phyloP scores from a whole-genome alignment of 2,888 invertebrate genomes.

The Perithous albicinctus region DNA sequence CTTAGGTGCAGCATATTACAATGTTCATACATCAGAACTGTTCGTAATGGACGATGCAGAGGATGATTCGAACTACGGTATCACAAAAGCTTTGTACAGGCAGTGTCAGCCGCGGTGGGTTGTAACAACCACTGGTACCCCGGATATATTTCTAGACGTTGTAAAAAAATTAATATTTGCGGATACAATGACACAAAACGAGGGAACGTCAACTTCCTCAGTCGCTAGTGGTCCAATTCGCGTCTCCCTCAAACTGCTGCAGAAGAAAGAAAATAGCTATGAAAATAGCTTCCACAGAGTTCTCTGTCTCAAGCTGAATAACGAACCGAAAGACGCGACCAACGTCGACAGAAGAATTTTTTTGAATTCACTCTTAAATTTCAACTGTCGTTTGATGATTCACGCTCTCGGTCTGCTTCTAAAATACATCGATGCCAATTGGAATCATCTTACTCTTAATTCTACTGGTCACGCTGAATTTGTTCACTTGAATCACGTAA shows the following conservation, averaged over 20 bases:
- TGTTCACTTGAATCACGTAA: constrained; percentile 86
- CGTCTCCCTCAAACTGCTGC: constrained; percentile 86
- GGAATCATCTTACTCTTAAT: constrained; percentile 86
- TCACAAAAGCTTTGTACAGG: constrained; percentile 87
- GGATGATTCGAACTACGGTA: constrained; percentile 87
- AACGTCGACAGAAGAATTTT: constrained; percentile 87
- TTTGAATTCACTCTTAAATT: constrained; percentile 88
- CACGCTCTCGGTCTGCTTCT: constrained; percentile 91
- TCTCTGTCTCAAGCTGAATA: constrained; percentile 86
- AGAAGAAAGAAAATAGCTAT: constrained; percentile 87
- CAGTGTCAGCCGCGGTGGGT: constrained; percentile 87
- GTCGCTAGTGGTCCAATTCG: constrained; percentile 75
- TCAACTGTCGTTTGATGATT: constrained; percentile 87
- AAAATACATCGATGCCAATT: constrained; percentile 89
- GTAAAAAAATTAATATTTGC: constrained; percentile 84
- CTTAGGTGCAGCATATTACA: constrained; percentile 91
- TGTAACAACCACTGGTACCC: constrained; percentile 86
- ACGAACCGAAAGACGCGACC: constrained; percentile 86
- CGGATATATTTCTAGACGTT: constrained; percentile 85
- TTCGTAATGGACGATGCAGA: constrained; percentile 90
- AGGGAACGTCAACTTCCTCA: constrained; percentile 76
- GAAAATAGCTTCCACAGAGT: constrained; percentile 87
- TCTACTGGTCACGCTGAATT: constrained; percentile 85
- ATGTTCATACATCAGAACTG: constrained; percentile 88
- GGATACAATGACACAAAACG: constrained; percentile 69